Conservation (phyloP, 1,140 invertebrate species). For the Lepidurus packardi region DNA sequence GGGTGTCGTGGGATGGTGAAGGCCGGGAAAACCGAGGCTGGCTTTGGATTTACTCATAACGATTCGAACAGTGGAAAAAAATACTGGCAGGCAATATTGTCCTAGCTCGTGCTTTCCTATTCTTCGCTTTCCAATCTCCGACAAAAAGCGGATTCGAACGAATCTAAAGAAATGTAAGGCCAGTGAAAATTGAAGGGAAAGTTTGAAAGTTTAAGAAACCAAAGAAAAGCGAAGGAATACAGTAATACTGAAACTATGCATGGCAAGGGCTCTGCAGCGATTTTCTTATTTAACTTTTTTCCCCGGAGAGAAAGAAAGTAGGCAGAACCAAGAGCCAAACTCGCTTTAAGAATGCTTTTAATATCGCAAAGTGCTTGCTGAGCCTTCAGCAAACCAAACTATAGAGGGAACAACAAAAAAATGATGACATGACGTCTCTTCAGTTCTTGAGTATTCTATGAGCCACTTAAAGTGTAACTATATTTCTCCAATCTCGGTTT, state of each 20-base stretch:
- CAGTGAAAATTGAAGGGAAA: not conserved
- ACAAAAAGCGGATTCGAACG: no score
- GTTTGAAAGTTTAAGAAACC: not conserved
- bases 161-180: not conserved
- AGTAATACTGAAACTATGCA: not conserved
- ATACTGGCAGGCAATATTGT: not conserved
- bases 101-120: not conserved
- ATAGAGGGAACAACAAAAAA: not conserved
- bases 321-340: conserved; percentile 13
- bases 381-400: not conserved
- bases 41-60: conserved; percentile 5
- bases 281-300: conserved; percentile 1
- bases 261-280: conserved; percentile 8
- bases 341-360: conserved; percentile 9
- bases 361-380: conserved; percentile 14
- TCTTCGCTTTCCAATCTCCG: not conserved
- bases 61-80: not conserved
- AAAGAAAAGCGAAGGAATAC: not conserved
- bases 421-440: not conserved
- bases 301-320: not conserved
- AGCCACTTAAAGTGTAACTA: not conserved
- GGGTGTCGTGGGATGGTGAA: not conserved
- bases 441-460: not conserved
- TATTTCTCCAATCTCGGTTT: not conserved
- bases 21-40: not conserved